Percentiles rank a stretch among this genome's conserved stretches.
phyloP scores from a whole-genome alignment of 2,888 invertebrate genomes.

The Acrobasis suavella region DNA sequence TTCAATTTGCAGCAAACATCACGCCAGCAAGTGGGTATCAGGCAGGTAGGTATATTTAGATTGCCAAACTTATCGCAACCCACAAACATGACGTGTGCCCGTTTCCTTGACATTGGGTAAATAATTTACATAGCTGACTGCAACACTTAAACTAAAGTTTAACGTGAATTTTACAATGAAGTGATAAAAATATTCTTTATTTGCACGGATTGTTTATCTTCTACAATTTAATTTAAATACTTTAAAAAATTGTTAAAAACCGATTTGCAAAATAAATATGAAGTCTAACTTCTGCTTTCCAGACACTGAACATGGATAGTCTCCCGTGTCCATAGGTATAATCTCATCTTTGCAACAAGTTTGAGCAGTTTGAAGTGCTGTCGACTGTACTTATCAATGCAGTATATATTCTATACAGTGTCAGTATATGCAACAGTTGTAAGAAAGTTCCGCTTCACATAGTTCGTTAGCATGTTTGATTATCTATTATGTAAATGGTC shows the following conservation, averaged over 20 bases:
- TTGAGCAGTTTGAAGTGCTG: not conserved
- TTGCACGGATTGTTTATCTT: no score
- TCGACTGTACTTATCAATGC: not conserved
- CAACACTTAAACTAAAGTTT: not conserved
- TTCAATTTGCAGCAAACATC: conserved; percentile 15
- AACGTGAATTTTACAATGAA: no score
- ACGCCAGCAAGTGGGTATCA: conserved; percentile 6
- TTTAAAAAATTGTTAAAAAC: no score
- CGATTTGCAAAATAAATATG: no score
- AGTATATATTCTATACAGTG: no score
- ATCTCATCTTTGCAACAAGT: no score
- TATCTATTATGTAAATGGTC: not conserved
- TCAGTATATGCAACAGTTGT: conserved; percentile 11
- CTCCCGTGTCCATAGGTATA: no score
- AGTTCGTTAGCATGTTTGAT: not conserved
- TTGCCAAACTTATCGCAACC: conserved; percentile 16
- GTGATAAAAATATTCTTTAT: no score
- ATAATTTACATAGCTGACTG: conserved; percentile 1
- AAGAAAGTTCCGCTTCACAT: conserved; percentile 10
- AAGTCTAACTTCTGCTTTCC: no score
- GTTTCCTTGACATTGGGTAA: conserved; percentile 18
- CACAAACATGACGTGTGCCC: not conserved
- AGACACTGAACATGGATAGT: no score
- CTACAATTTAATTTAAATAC: no score
- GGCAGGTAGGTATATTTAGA: conserved; percentile 8